Evolutionary conservation across 2,888 invertebrate genomes (phyloP).

Genomic region (Agrotis segetum): DNA sequence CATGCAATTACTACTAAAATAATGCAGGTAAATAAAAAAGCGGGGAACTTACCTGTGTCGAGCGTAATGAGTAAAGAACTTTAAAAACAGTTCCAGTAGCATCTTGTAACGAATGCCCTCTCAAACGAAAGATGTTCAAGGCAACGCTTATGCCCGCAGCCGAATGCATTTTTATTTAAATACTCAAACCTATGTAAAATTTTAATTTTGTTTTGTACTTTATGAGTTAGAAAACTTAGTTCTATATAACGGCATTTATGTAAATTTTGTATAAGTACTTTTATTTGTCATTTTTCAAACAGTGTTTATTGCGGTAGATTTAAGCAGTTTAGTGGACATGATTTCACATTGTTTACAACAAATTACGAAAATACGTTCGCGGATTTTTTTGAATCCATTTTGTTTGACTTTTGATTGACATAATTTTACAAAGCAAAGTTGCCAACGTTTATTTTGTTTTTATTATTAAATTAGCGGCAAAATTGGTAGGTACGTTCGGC

Average conservation of each 20-base stretch:
- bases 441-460: slow-evolving; percentile 10
- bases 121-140: slow-evolving; percentile 17
- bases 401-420: slow-evolving; percentile 28
- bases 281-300: slow-evolving; percentile 1
- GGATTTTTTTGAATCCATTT: slow-evolving; percentile 23
- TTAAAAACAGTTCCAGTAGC: slow-evolving; percentile 18
- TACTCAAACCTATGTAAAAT: background rate
- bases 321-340: slow-evolving; percentile 10
- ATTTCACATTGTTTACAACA: slow-evolving; percentile 30
- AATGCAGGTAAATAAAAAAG: background rate
- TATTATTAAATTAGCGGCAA: background rate
- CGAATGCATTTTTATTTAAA: slow-evolving; percentile 32
- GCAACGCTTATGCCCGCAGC: background rate
- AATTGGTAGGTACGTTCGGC: background rate
- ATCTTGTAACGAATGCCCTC: background rate
- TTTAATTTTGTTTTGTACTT: background rate
- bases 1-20: background rate
- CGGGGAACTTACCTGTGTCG: slow-evolving; percentile 31
- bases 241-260: background rate
- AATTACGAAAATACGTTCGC: slow-evolving; percentile 9
- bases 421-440: slow-evolving; percentile 1
- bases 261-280: background rate
- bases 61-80: slow-evolving; percentile 6
- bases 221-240: background rate
- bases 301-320: background rate